Evolutionary conservation across 2,797 vertebrate species (phyloP).

Genomic region (Melanotaenia pygmaea): DNA sequence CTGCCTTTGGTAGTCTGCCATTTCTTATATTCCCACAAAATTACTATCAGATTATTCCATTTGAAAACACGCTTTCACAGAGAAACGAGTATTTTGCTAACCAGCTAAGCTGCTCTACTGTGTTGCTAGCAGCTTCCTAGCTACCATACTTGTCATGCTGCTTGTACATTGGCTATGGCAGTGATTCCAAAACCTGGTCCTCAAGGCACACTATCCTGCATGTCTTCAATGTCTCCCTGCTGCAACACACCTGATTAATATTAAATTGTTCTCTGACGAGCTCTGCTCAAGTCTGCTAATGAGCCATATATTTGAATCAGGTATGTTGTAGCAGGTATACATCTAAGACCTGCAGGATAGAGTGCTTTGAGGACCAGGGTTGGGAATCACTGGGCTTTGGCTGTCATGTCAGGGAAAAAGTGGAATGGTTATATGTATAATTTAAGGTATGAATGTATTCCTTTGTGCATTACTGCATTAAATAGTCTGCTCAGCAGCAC

Average conservation of each 20-base stretch:
- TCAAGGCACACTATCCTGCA: no score
- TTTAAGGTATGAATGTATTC: not conserved
- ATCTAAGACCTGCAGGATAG: no score
- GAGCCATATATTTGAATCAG: no score
- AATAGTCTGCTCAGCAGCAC: not conserved
- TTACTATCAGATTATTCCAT: accelerated
- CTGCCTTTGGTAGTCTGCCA: accelerated
- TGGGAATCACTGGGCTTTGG: not conserved
- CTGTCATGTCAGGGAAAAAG: not conserved
- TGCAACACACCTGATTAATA: no score
- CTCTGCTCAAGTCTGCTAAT: no score
- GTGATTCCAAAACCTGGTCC: no score
- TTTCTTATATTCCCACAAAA: accelerated
- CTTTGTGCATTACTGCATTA: not conserved
- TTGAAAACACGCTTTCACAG: not conserved
- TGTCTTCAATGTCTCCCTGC: no score
- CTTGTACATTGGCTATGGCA: not conserved
- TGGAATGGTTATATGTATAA: not conserved
- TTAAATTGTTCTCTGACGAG: no score
- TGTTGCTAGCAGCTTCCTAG: constrained; percentile 33
- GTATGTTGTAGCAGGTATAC: no score
- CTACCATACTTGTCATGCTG: constrained; percentile 45
- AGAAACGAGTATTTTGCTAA: accelerated
- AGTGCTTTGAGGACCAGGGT: no score
- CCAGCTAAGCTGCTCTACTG: accelerated